Evolutionary conservation across 2,888 invertebrate species (phyloP).

Genomic region (Lypha dubia): DNA sequence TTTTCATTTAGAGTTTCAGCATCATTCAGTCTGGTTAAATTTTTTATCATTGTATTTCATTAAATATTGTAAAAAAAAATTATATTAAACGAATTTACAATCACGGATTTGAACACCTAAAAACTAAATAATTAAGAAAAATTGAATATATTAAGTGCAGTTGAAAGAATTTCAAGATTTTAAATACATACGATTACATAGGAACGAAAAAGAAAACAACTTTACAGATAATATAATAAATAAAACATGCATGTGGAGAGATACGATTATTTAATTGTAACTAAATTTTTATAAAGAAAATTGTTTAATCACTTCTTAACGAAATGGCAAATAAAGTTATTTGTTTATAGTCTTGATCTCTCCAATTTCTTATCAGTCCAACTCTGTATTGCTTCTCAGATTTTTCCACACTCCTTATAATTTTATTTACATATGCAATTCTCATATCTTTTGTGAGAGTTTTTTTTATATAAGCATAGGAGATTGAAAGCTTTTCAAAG

Average conservation of each 20-base stretch:
- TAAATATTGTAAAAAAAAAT: too few relatives aligned
- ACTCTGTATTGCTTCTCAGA: too few relatives aligned
- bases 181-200: conserved; percentile 19
- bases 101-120: conserved; percentile 10
- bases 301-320: conserved; percentile 24
- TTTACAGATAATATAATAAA: conserved; percentile 17
- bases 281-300: conserved; percentile 1
- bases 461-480: too few relatives aligned
- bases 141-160: conserved; percentile 32
- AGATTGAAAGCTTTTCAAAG: too few relatives aligned
- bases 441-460: too few relatives aligned
- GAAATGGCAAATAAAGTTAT: conserved; percentile 5
- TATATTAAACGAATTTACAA: not conserved
- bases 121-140: conserved; percentile 27
- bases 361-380: too few relatives aligned
- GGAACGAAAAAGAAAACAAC: conserved; percentile 55
- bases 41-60: not conserved
- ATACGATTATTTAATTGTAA: conserved; percentile 24
- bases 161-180: conserved; percentile 19
- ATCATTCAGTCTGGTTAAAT: too few relatives aligned
- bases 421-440: too few relatives aligned
- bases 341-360: not conserved
- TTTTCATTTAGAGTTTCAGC: not conserved
- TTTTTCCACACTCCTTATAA: too few relatives aligned
- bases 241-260: conserved; percentile 58